These are phyloP conservation scores for Hypsibius dujardini DNA, from an alignment of 1,140 invertebrate genomes.

Conservation along the genomic window DNA sequence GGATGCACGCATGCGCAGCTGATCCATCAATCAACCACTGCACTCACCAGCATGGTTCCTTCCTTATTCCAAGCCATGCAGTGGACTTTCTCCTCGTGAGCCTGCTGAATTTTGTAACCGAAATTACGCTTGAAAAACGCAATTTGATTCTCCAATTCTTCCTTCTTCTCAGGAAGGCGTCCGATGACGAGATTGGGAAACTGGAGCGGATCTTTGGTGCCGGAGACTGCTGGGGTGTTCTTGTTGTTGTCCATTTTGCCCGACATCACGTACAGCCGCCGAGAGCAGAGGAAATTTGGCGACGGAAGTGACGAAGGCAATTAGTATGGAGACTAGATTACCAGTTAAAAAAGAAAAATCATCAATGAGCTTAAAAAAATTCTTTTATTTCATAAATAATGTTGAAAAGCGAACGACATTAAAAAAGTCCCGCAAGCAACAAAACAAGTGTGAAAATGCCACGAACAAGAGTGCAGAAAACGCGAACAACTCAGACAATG, in stretches of 20 bases:
- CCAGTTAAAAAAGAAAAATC: no score
- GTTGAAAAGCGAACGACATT: no score
- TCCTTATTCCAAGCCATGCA: slow-evolving; percentile 8
- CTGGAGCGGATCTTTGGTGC: background rate
- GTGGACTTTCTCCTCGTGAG: slow-evolving; percentile 3
- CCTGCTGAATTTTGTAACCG: background rate
- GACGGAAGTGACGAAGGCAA: no score
- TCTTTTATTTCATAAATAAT: no score
- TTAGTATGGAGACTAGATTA: no score
- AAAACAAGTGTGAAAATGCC: no score
- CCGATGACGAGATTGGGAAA: slow-evolving; percentile 6
- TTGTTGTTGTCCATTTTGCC: background rate
- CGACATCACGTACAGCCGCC: background rate
- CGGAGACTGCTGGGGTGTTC: background rate
- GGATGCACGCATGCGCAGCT: background rate
- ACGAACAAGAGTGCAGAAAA: no score
- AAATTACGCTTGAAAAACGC: slow-evolving; percentile 6
- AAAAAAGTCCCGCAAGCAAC: no score
- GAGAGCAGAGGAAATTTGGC: no score
- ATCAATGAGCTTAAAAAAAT: no score
- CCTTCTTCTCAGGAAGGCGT: background rate
- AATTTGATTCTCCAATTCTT: background rate
- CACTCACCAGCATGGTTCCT: background rate
- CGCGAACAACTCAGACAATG: no score
- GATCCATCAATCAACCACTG: background rate